These are phyloP conservation scores for Diachasma alloeum DNA, from an alignment of 1,140 invertebrate species.

Conservation along the genomic window DNA sequence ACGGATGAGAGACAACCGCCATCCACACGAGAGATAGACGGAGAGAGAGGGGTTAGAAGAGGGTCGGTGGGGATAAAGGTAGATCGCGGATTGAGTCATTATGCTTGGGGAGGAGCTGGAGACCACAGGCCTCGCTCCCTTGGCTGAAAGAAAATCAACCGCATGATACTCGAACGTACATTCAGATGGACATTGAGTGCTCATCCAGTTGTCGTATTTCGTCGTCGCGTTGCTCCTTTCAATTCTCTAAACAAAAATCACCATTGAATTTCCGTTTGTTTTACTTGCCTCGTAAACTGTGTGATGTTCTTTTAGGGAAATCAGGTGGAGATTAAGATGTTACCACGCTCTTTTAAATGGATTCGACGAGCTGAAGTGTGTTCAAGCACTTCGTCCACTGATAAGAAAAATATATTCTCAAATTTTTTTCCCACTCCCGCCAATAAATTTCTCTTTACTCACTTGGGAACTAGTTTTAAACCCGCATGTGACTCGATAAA, in stretches of 20 bases:
- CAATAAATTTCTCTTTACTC: not conserved
- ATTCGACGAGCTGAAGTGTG: not conserved
- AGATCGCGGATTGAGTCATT: constrained; percentile 67
- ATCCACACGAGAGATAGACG: not conserved
- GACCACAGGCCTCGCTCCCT: constrained; percentile 62
- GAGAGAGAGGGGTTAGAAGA: not conserved
- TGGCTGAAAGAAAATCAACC: constrained; percentile 59
- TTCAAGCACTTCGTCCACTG: not conserved
- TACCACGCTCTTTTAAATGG: not conserved
- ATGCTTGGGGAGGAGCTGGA: constrained; percentile 54
- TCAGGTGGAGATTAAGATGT: not conserved
- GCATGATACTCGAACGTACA: constrained; percentile 56
- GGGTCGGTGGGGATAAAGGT: constrained; percentile 49
- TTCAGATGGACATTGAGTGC: constrained; percentile 42
- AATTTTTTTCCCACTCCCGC: not conserved
- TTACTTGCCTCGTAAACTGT: not conserved
- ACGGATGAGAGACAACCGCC: not conserved
- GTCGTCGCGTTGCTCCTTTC: no score
- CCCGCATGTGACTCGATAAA: not conserved
- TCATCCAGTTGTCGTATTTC: not conserved
- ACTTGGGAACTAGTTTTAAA: not conserved
- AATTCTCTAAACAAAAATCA: not conserved
- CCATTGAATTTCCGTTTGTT: not conserved
- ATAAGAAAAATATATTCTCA: not conserved
- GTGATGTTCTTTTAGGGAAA: not conserved